Evolutionary conservation across 2,888 invertebrate species (phyloP).

Genomic region (Plagodis pulveraria): DNA sequence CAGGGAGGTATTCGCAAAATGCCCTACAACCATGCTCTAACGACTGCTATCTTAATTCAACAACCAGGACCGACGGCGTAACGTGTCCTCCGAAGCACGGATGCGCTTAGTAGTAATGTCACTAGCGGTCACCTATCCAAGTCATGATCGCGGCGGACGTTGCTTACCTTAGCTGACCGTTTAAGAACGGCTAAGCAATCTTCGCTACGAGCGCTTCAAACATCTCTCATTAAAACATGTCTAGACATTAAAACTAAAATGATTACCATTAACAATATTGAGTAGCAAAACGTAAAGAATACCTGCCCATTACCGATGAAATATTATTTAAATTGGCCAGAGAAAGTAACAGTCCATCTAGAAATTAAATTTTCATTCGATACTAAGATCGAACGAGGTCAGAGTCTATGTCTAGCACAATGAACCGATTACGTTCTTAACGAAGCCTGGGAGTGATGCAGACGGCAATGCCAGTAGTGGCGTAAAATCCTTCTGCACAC

Average conservation of each 20-base stretch:
- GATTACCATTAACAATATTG: slow-evolving; percentile 7
- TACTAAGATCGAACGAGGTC: slow-evolving; percentile 47
- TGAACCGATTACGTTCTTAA: slow-evolving; percentile 68
- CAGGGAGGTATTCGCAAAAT: too few species aligned
- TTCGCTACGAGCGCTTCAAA: too few species aligned
- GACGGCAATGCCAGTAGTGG: slow-evolving; percentile 16
- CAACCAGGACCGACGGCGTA: too few species aligned
- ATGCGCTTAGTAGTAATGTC: too few species aligned
- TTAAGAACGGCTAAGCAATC: too few species aligned
- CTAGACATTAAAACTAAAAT: slow-evolving; percentile 11
- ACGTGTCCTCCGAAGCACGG: too few species aligned
- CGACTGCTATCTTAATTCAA: too few species aligned
- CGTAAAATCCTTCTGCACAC: slow-evolving; percentile 3
- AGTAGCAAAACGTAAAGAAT: slow-evolving; percentile 15
- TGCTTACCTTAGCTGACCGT: too few species aligned
- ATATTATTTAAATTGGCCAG: slow-evolving; percentile 22
- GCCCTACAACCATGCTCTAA: too few species aligned
- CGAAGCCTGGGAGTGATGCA: slow-evolving; percentile 46
- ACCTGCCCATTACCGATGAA: slow-evolving; percentile 7
- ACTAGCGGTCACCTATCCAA: too few species aligned
- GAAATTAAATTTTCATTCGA: slow-evolving; percentile 53
- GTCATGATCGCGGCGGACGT: too few species aligned
- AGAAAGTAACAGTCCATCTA: slow-evolving; percentile 38
- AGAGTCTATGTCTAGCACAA: slow-evolving; percentile 62
- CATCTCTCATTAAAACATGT: slow-evolving; percentile 9